phyloP scores from a whole-genome alignment of 2,797 vertebrate genomes.

The Lemur catta region DNA sequence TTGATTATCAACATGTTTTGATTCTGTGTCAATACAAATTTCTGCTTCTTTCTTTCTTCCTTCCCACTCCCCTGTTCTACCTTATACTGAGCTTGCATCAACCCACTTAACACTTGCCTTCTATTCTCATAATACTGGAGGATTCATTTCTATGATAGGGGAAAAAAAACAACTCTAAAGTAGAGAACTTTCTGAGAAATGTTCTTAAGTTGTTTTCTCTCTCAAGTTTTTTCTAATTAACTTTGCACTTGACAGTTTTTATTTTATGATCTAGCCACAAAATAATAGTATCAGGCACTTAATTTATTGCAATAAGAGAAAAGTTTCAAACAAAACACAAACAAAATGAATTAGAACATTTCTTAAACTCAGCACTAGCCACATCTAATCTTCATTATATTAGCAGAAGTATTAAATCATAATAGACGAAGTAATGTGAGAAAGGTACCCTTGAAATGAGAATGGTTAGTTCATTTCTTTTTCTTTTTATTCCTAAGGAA shows the following conservation, averaged over 20 bases:
- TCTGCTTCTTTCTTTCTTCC: background rate
- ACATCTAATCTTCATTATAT: background rate
- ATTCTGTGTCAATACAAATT: background rate
- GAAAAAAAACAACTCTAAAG: background rate
- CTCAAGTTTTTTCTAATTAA: background rate
- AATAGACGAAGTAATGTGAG: background rate
- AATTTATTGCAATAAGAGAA: background rate
- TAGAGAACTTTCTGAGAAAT: background rate
- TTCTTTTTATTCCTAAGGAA: slow-evolving; percentile 77
- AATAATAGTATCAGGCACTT: background rate
- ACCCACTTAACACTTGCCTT: background rate
- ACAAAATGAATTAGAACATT: background rate
- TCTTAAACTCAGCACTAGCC: slow-evolving; percentile 7
- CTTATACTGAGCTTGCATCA: background rate
- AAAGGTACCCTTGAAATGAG: background rate
- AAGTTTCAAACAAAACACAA: background rate
- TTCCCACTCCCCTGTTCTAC: background rate
- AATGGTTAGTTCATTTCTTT: background rate
- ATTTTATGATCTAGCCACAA: background rate
- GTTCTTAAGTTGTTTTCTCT: background rate
- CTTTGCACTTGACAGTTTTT: background rate
- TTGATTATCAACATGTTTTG: background rate
- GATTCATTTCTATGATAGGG: background rate
- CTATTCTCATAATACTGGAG: background rate
- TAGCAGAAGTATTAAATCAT: background rate